Percentiles rank a stretch among this genome's conserved stretches.
These are phyloP conservation scores for Neocrepidodera transversa DNA, from an alignment of 2,888 invertebrate genomes.

Conservation along the genomic window DNA sequence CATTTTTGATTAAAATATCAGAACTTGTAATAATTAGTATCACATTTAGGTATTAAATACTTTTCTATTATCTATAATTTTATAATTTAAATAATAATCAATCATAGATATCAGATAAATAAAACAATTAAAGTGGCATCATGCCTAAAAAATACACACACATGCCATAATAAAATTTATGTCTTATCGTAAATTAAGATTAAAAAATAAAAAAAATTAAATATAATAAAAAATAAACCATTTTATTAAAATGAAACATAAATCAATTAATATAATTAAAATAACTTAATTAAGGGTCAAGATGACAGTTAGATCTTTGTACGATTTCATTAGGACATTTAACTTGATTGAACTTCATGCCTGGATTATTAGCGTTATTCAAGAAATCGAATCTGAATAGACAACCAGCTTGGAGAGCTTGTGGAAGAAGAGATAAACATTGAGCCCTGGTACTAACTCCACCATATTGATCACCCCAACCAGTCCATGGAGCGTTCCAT, in stretches of 20 bases:
- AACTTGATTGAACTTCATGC: slow-evolving; percentile 36
- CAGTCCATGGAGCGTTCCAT: slow-evolving; percentile 37
- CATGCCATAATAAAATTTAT: too few species aligned
- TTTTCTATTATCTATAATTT: too few species aligned
- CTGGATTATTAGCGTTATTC: slow-evolving; percentile 38
- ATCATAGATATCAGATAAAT: not conserved
- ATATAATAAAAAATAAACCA: not conserved
- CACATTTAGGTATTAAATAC: too few species aligned
- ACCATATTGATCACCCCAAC: slow-evolving; percentile 42
- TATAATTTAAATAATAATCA: too few species aligned
- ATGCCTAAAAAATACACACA: not conserved
- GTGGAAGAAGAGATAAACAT: slow-evolving; percentile 34
- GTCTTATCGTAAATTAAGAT: not conserved
- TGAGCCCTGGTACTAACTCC: slow-evolving; percentile 35
- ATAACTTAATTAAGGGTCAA: not conserved
- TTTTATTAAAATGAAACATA: not conserved
- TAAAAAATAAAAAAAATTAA: not conserved
- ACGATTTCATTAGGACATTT: slow-evolving; percentile 37
- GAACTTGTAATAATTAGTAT: too few species aligned
- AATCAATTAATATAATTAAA: not conserved
- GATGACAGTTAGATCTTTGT: slow-evolving; percentile 22
- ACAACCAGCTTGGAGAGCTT: slow-evolving; percentile 37
- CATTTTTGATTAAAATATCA: too few species aligned
- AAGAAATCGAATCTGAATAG: slow-evolving; percentile 38
- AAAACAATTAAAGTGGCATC: not conserved